Evolutionary conservation across 2,797 vertebrate species (phyloP), one percentile per base, ranked within the genome.

Genomic region (Diceros bicornis): DNA sequence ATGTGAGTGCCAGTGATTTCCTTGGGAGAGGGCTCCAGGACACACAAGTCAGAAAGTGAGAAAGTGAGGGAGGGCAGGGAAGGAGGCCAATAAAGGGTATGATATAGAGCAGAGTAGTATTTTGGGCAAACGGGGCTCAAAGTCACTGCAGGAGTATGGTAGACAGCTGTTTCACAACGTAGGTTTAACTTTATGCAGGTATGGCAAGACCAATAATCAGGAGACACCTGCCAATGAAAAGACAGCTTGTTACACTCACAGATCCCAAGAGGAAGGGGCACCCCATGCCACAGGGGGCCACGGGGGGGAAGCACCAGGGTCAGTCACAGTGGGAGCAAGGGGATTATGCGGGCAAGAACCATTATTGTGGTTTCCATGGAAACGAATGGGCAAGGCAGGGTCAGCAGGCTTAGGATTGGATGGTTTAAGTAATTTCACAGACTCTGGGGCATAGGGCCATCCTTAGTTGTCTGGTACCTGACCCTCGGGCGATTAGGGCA

Each of bases 201-300:
- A 34, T 20, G 59, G 27, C 17, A 44, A 86, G 23, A 17, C 17
- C n/a, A 37, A 41, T 11, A 82, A 37, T 81, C 6, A 27, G 59
- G 23, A n/a, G n/a, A 69, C 23, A 32, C 47, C 44, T 61, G 61
- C 74, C 7, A 5, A 25, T 34, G 72, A 77, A 37, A 64, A 96
- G 66, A 47, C 0, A 52, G 25, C 88, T 66, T 50, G 37, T 50
- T 69, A 32, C 25, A 83, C 18, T 47, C 27, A 34, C 4, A 16
- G 44, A 78, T 21, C 72, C 61, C 79, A 78, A 34, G 25, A 66
- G 62, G 16, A 68, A 50, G 86, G 62, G 32, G 32, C 59, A 34
- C 10, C 32, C n/a, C 37, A 4, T 0, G 6, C 14, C 25, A 25
- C 0, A 1, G 41, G 10, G 11, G n/a, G 10, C 17, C 8, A 34